Evolutionary conservation across 2,797 vertebrate species (phyloP).

Genomic region (Arremon brunneinucha): DNA sequence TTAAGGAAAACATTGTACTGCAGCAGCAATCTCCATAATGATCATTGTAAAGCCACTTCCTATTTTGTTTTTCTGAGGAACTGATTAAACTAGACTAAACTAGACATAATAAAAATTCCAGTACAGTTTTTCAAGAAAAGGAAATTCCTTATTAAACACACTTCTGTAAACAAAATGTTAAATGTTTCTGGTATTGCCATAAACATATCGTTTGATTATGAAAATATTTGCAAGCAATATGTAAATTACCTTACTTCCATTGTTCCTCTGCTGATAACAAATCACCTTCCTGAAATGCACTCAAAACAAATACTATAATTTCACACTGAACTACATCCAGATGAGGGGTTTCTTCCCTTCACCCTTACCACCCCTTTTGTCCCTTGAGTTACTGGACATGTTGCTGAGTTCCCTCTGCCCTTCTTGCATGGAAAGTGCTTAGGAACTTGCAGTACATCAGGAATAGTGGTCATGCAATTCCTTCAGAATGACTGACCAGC

Average conservation of each 20-base stretch:
- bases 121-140: neutral
- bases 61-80: neutral
- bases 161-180: neutral
- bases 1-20: neutral
- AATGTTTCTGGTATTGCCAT: neutral
- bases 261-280: conserved; percentile 70
- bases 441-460: neutral
- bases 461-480: fast-evolving
- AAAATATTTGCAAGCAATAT: neutral
- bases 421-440: neutral
- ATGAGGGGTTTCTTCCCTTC: neutral
- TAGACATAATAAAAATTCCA: neutral
- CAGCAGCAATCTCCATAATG: neutral
- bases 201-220: neutral
- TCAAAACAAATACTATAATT: neutral
- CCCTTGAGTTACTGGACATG: neutral
- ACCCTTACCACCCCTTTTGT: neutral
- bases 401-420: neutral
- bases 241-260: conserved; percentile 54
- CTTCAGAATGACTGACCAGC: neutral
- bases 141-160: neutral
- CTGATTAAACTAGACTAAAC: neutral
- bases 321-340: neutral
- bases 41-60: neutral
- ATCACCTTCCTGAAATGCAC: conserved; percentile 62